Base-by-base conservation (phyloP, 2,113 vertebrate genomes). In the Corythornis vintsioides region DNA sequence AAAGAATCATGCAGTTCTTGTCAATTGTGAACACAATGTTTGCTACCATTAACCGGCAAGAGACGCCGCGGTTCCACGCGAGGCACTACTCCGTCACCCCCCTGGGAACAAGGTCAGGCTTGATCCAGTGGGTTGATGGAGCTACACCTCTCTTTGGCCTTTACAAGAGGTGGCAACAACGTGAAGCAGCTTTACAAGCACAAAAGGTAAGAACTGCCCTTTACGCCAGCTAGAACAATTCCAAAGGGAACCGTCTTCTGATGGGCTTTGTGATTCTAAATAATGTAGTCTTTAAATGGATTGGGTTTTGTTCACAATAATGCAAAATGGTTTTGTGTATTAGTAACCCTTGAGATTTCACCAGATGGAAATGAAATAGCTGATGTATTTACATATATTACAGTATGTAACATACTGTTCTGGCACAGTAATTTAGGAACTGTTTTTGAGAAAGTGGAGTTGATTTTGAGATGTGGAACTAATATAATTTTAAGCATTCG, bases 21-120 rank as follows among this genome's bases (percentile, higher is more conserved):
- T 99, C 99, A 0, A 99, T 99, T 8, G 99, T 99, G 91, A 99
- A 99, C 97, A 99, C 99, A 29, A 99, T 99, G 99, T 99, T 99
- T 96, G 99, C 99, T 67, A 99, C 99, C 25, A 98, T 99, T 43
- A 99, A 99, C 97, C 98, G 99, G 73, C 98, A 99, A 80, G 99
- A 99, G 97, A 98, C 98, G 14, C 99, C 99, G 0, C 98, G 97
- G 65, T 99, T 99, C 97, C 99, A 99, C 0, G 99, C 99, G 0
- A 97, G 99, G 42, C 99, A 99, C 96, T 99, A 99, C 95, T 99
- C 99, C 0, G 99, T 99, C 91, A 99, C 99, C 1, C 99, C 99
- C 0, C 97, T 99, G 15, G 99, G 99, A n/a, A 99, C 99, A 0
- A 97, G 99, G 7, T 99, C 99, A 0, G 99, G 99, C 24, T 98